Conservation (phyloP, 1,140 invertebrate genomes). For the Telenomus remus region DNA sequence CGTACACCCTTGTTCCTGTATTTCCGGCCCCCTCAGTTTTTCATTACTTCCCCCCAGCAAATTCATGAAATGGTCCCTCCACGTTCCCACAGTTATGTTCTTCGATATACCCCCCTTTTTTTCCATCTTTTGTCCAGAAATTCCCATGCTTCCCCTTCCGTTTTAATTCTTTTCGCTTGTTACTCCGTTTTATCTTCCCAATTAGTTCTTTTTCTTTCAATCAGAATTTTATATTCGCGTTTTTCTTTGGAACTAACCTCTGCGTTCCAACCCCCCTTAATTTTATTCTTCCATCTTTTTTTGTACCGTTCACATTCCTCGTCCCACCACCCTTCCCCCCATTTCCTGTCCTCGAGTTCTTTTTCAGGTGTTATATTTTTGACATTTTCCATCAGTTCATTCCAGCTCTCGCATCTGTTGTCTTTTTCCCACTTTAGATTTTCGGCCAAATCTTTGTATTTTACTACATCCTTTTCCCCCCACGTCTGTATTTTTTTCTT, state of each 20-base stretch:
- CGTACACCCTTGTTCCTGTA: not conserved
- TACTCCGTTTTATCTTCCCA: not conserved
- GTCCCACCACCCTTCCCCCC: not conserved
- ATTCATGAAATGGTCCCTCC: not conserved
- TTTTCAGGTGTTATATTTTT: not conserved
- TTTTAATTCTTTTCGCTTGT: not conserved
- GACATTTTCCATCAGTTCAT: not conserved
- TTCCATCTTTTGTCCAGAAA: slow-evolving; percentile 4
- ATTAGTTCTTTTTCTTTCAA: not conserved
- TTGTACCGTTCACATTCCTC: not conserved
- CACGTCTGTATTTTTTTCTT: not conserved
- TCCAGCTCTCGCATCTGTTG: not conserved
- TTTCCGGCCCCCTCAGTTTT: not conserved
- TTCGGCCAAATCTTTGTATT: not conserved
- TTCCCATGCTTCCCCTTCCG: slow-evolving; percentile 6
- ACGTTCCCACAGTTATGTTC: not conserved
- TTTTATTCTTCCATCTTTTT: not conserved
- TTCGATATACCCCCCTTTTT: not conserved
- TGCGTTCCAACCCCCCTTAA: not conserved
- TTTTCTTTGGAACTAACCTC: not conserved
- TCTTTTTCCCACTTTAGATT: not conserved
- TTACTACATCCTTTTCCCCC: not conserved
- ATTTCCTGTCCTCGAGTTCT: not conserved
- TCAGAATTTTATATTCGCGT: not conserved
- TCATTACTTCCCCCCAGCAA: not conserved